These are phyloP conservation scores for Watsonalla binaria DNA, from an alignment of 2,888 invertebrate species.

Conservation along the genomic window DNA sequence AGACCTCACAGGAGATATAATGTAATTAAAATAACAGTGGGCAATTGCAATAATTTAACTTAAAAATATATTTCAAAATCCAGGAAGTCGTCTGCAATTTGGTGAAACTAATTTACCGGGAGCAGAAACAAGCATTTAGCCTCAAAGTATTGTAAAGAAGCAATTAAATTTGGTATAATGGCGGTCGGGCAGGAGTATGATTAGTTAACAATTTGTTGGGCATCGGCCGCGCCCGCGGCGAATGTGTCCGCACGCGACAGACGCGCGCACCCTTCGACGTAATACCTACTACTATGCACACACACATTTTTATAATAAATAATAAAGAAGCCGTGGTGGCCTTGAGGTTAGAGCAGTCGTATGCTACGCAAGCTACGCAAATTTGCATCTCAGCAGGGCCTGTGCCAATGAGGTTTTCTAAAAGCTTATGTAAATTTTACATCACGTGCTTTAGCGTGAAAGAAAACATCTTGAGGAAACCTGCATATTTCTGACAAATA, in stretches of 20 bases:
- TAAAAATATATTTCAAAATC: background rate
- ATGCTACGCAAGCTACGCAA: too few species aligned
- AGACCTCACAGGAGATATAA: background rate
- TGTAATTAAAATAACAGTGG: background rate
- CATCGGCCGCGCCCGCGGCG: conserved; percentile 47
- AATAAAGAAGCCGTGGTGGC: too few species aligned
- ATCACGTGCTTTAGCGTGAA: too few species aligned
- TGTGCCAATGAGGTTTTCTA: too few species aligned
- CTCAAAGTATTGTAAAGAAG: conserved; percentile 59
- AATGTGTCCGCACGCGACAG: conserved; percentile 48
- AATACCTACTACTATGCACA: background rate
- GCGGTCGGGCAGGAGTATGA: conserved; percentile 55
- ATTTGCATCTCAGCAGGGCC: too few species aligned
- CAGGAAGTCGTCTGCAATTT: conserved; percentile 26
- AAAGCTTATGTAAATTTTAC: too few species aligned
- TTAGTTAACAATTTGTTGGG: conserved; percentile 55
- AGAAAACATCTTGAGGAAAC: too few species aligned
- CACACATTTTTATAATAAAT: too few species aligned
- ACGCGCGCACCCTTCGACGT: conserved; percentile 16
- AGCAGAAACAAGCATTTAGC: conserved; percentile 46
- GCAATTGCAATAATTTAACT: conserved; percentile 7
- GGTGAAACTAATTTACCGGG: conserved; percentile 16
- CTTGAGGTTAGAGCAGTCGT: too few species aligned
- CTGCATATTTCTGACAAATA: too few species aligned
- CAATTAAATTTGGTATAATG: conserved; percentile 47